phyloP scores from a whole-genome alignment of 2,113 vertebrate genomes.

The Chrysemys picta region DNA sequence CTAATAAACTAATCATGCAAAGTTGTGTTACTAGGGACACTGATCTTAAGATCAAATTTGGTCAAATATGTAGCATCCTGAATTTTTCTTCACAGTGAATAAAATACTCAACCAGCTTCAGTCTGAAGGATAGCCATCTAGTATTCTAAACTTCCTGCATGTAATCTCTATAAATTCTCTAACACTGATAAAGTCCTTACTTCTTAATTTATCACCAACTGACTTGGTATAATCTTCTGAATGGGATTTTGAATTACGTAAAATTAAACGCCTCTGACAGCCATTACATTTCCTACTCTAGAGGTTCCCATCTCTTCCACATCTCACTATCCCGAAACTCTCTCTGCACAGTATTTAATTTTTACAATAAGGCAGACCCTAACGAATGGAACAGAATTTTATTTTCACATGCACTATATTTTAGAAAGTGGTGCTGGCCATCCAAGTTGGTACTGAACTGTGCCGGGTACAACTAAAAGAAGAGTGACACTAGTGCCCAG shows the following conservation, averaged over 20 bases:
- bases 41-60: background rate
- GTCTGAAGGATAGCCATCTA: background rate
- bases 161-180: background rate
- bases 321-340: background rate
- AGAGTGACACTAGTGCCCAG: background rate
- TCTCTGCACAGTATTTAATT: background rate
- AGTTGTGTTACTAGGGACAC: background rate
- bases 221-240: background rate
- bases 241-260: background rate
- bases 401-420: background rate
- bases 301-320: background rate
- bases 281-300: background rate
- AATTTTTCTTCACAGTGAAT: background rate
- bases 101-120: background rate
- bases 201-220: background rate
- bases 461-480: background rate
- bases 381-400: background rate
- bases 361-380: background rate
- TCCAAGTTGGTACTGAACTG: background rate
- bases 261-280: fast-evolving
- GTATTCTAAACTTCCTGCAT: background rate
- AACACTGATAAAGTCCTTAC: background rate
- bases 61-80: background rate
- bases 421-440: background rate
- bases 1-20: background rate